Percentiles rank a stretch among this genome's conserved stretches.
These are phyloP conservation scores for Tetraneura akinire DNA, from an alignment of 1,140 invertebrate genomes.

Conservation along the genomic window DNA sequence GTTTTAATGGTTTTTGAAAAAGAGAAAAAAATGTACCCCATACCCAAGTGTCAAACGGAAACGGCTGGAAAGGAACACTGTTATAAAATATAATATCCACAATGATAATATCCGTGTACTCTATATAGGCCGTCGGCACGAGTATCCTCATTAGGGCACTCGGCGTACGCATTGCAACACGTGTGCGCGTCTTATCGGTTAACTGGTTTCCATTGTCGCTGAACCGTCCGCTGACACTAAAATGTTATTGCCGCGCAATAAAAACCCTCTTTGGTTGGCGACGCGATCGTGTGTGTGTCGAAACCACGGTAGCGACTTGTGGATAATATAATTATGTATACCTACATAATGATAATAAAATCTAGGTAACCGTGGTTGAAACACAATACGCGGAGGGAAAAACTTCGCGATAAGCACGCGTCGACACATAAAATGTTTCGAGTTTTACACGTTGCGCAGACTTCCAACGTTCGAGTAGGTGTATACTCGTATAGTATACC, in stretches of 20 bases:
- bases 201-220: constrained; percentile 45
- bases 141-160: constrained; percentile 44
- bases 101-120: background rate
- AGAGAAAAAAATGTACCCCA: too few relatives aligned
- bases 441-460: too few relatives aligned
- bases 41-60: background rate
- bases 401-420: too few relatives aligned
- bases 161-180: constrained; percentile 33
- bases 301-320: background rate
- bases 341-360: too few relatives aligned
- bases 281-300: background rate
- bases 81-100: background rate
- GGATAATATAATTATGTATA: too few relatives aligned
- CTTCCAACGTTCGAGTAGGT: too few relatives aligned
- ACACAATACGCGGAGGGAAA: too few relatives aligned
- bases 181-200: constrained; percentile 39
- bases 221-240: constrained; percentile 5
- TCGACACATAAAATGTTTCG: too few relatives aligned
- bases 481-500: too few relatives aligned
- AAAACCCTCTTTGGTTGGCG: constrained; percentile 2
- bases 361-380: too few relatives aligned
- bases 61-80: too few relatives aligned
- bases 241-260: background rate
- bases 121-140: background rate
- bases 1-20: background rate